Evolutionary conservation across 2,888 invertebrate genomes (phyloP), one percentile per base, ranked within the genome.

Genomic region (Pristionchus fissidentatus): DNA sequence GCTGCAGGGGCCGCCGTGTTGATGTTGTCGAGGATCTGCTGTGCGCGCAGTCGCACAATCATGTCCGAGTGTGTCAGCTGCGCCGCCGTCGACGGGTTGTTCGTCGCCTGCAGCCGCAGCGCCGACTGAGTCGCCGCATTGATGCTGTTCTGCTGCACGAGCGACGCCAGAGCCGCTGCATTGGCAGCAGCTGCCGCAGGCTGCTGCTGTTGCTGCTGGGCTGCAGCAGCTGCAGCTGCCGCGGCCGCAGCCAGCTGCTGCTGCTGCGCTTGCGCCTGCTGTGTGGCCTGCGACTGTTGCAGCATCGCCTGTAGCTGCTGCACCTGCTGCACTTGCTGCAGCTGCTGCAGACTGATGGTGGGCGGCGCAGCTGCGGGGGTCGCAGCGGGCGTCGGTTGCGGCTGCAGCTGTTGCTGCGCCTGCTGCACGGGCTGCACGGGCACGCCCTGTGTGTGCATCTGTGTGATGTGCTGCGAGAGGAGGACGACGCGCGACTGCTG

Each of bases 401-500:
- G 22, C 29, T 52, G 84, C 15, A 52, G 75, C 38, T 80, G 79
- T n/a, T 81, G 83, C 46, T 77, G 84, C 32, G 60, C 41, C 35
- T 81, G 62, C 62, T 52, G 62, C 13, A 35, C 41, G 62, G 29
- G 60, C 3, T 22, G 29, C 3, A 43, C 13, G n/a, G 52, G 41
- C 35, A 19, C 2, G 3, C 19, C 41, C 32, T 62, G 66, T 15
- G 38, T 60, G 41, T 83, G 83, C 66, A 84, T 62, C 38, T 77
- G 78, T n/a, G 84, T 41, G 62, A 77, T 79, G 26, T 84, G 84
- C 55, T 84, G 84, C 10, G 75, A 77, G 43, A 75, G 85, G 32
- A 88, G 84, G 52, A 88, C 85, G 62, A 86, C 87, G 35, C 89
- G 83, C 4, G 91, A 89, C 66, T 91, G 91, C 79, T 90, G 89